Evolutionary conservation across 2,888 invertebrate genomes (phyloP), one percentile per base, ranked within the genome.

Genomic region (Enchytraeus crypticus): DNA sequence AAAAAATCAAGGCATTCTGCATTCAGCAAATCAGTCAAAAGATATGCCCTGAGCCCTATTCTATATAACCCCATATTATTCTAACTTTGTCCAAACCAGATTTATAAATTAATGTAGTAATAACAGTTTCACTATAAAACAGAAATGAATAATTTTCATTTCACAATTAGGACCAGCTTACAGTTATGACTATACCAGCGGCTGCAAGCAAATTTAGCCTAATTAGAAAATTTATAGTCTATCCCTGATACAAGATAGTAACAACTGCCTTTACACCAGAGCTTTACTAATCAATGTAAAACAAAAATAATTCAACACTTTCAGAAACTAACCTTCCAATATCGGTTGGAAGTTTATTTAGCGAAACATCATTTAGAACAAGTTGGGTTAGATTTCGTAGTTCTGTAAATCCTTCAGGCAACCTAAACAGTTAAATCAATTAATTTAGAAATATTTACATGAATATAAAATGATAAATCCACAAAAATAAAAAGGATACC

Each of bases 281-380:
- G n/a, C 21, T 14, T 11, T 49, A 23, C 14, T 49, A 14, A 8
- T 14, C 11, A 11, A 8, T 14, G 8, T 8, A 8, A 49, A 21
- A 21, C n/a, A n/a, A n/a, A n/a, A n/a, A n/a, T n/a, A n/a, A n/a
- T n/a, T 8, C 8, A 21, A 49, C 21, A 14, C 49, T 11, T 18
- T 8, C 38, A 38, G 38, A 38, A 4, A 68, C 82, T 83, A 80
- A 90, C 89, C 88, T 87, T 81, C 97, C 97, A 80, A 98, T 95
- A 81, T 96, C 96, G 71, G 87, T 84, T 69, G 98, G 97, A 75
- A 98, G 84, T 78, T 88, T 88, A 68, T 92, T 90, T 66, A 98
- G 86, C 53, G 95, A 93, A 87, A 96, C 92, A 79, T 98, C 97
- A 83, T 97, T 97, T 74, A 98, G 86, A 64, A 92, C 93, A 75